Evolutionary conservation across 1,140 invertebrate species (phyloP).

Genomic region (Mya arenaria): DNA sequence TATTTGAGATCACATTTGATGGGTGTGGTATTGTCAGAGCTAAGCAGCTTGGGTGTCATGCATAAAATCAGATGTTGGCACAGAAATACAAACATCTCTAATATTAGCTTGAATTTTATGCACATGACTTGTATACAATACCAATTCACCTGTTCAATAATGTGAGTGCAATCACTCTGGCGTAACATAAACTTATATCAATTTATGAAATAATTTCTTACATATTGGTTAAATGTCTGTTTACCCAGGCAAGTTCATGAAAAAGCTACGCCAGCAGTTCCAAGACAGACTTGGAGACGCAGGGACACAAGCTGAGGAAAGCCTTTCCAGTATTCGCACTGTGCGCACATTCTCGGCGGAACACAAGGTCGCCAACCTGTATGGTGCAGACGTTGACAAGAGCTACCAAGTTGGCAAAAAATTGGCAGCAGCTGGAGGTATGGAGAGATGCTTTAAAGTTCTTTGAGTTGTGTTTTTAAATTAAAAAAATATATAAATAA

Average conservation of each 20-base stretch:
- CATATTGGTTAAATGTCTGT: too few species aligned
- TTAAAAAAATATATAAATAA: too few species aligned
- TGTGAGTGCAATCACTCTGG: neutral
- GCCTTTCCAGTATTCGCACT: constrained; percentile 76
- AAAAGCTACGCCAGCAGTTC: constrained; percentile 75
- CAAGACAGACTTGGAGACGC: constrained; percentile 79
- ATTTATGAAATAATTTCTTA: neutral
- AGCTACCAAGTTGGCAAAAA: constrained; percentile 78
- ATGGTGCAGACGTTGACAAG: constrained; percentile 71
- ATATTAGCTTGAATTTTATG: too few species aligned
- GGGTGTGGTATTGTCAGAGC: too few species aligned
- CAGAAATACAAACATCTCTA: too few species aligned
- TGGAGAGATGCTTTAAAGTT: too few species aligned
- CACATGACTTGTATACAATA: too few species aligned
- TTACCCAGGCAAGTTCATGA: constrained; percentile 78
- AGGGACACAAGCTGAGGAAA: constrained; percentile 76
- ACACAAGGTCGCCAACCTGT: constrained; percentile 67
- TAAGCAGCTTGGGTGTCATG: too few species aligned
- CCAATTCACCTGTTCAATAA: too few species aligned
- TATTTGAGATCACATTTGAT: too few species aligned
- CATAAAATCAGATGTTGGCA: too few species aligned
- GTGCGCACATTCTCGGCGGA: constrained; percentile 78
- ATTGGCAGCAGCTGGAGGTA: constrained; percentile 75
- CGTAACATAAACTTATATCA: neutral
- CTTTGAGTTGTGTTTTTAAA: too few species aligned